Evolutionary conservation across 2,113 vertebrate species (phyloP).

Genomic region (Colinus virginianus): DNA sequence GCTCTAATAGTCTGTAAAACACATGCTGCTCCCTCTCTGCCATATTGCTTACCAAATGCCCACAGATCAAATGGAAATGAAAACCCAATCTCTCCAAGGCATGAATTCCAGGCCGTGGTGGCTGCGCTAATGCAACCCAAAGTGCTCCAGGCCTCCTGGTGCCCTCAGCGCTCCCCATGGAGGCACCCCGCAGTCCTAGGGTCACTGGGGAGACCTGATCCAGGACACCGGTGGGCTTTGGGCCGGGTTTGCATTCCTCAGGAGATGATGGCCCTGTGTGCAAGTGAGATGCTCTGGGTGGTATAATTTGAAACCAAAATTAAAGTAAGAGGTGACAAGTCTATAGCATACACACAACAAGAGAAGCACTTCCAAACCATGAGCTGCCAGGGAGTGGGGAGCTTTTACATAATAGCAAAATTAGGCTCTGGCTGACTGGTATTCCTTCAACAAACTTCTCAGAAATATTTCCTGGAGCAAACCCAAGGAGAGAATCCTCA

Average conservation of each 20-base stretch:
- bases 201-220: background rate
- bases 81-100: background rate
- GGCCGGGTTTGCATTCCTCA: slow-evolving; percentile 6
- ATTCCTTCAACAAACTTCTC: slow-evolving; percentile 78
- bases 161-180: background rate
- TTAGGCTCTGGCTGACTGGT: slow-evolving; percentile 73
- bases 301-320: slow-evolving; percentile 60
- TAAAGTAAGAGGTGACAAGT: slow-evolving; percentile 66
- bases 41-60: background rate
- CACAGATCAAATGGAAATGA: background rate
- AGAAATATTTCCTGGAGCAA: slow-evolving; percentile 78
- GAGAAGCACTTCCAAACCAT: slow-evolving; percentile 67
- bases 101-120: background rate
- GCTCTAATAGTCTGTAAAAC: fast-evolving
- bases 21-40: background rate
- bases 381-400: slow-evolving; percentile 36
- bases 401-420: slow-evolving; percentile 73
- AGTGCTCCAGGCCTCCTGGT: background rate
- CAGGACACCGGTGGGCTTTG: background rate
- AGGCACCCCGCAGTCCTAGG: background rate
- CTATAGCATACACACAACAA: slow-evolving; percentile 56
- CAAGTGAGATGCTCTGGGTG: slow-evolving; percentile 56
- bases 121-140: background rate
- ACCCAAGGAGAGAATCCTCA: slow-evolving; percentile 68
- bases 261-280: slow-evolving; percentile 20